phyloP scores from a whole-genome alignment of 2,797 vertebrate species.

The Acipenser oxyrinchus region DNA sequence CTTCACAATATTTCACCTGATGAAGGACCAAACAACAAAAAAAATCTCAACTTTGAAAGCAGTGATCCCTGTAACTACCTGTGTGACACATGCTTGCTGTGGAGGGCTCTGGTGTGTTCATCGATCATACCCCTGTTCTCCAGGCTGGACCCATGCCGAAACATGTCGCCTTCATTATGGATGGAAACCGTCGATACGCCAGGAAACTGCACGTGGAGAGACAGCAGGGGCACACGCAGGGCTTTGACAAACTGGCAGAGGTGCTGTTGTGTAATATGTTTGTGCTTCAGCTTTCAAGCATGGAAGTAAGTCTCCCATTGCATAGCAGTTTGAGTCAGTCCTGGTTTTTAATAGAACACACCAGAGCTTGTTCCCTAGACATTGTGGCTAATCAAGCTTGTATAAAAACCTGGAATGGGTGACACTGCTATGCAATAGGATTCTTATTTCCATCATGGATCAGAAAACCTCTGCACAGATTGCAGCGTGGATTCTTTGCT shows the following conservation, averaged over 20 bases:
- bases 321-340: no score
- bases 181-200: constrained; percentile 94
- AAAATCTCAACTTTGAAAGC: background rate
- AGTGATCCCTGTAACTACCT: background rate
- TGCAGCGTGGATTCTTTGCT: no score
- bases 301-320: no score
- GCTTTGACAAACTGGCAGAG: constrained; percentile 93
- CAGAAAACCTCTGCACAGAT: no score
- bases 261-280: constrained; percentile 38
- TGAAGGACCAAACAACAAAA: background rate
- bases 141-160: constrained; percentile 92
- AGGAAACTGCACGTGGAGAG: constrained; percentile 80
- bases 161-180: constrained; percentile 97
- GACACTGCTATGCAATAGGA: no score
- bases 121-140: constrained; percentile 11
- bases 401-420: no score
- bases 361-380: no score
- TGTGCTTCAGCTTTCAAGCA: background rate
- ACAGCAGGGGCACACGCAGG: constrained; percentile 85
- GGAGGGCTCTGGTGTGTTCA: background rate
- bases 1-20: background rate
- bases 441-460: no score
- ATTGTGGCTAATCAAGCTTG: no score
- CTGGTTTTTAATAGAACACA: no score
- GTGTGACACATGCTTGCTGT: background rate